These are phyloP conservation scores for Ditula angustiorana DNA, from an alignment of 2,888 invertebrate species.

Conservation along the genomic window DNA sequence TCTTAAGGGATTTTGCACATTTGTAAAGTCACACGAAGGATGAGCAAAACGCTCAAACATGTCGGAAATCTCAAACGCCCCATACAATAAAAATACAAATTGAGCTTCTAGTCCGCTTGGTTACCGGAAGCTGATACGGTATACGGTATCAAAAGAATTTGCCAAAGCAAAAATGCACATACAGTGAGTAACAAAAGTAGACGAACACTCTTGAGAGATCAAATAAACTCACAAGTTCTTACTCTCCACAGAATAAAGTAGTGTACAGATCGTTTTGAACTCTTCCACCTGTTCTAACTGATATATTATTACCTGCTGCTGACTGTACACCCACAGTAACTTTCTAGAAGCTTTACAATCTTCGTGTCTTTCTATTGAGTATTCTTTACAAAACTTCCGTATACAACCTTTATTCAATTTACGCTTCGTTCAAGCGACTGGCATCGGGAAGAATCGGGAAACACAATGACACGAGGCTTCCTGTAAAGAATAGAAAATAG, in stretches of 20 bases:
- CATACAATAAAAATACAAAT: not conserved
- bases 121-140: not conserved
- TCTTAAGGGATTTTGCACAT: too few relatives aligned
- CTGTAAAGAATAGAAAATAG: not conserved
- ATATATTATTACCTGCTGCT: too few relatives aligned
- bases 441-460: not conserved
- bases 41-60: too few relatives aligned
- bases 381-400: not conserved
- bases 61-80: too few relatives aligned
- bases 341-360: not conserved
- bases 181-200: too few relatives aligned
- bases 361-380: not conserved
- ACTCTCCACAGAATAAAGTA: too few relatives aligned
- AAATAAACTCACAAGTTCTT: too few relatives aligned
- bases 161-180: not conserved
- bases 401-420: conserved; percentile 1
- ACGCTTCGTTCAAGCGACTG: not conserved
- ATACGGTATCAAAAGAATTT: not conserved
- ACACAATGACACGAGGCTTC: not conserved
- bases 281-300: too few relatives aligned
- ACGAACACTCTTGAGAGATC: too few relatives aligned
- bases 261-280: too few relatives aligned
- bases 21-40: too few relatives aligned
- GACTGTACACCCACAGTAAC: not conserved
- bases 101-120: not conserved